Base-by-base conservation (phyloP, 2,888 invertebrate genomes). In the Epirrhoe alternata region DNA sequence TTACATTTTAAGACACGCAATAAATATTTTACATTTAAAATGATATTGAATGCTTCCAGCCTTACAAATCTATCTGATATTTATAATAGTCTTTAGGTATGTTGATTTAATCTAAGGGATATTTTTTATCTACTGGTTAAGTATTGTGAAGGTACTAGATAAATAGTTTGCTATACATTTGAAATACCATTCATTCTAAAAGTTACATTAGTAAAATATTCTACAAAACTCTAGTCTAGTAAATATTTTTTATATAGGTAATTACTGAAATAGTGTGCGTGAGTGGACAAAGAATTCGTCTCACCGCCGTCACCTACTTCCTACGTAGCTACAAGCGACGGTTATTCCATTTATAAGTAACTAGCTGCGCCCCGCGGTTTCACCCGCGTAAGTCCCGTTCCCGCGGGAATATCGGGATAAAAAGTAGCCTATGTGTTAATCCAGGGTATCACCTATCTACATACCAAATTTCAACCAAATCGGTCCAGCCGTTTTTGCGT, bases 1-100 rank as follows among this genome's bases (percentile, higher is more conserved):
- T 83, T 79, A 85, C 77, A 82, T 77, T 76, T 52, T 77, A 80
- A 78, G 76, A 84, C 81, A 85, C 82, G 76, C 79, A 81, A 77
- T 81, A 80, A 73, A 80, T 74, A 78, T 71, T 77, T 67, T 68
- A 69, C 69, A 69, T 58, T 67, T 56, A 31, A 59, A 64, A 61
- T 64, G 7, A 68, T 70, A 60, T 59, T 49, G 55, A 58, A 71
- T 59, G 65, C 70, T 71, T 73, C 70, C 67, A 68, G 68, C 66
- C 51, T 67, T 63, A 66, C 14, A 57, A 61, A 57, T 62, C 61
- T 69, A 69, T 50, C 47, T 68, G 68, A 74, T 71, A 70, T 71
- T 64, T 70, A 68, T 66, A 51, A 64, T 74, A 72, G 74, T 74
- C 72, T 71, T 74, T 64, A 74, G 42, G 61, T 65, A 67, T 59